phyloP scores from a whole-genome alignment of 2,888 invertebrate species.

The Galeruca laticollis region DNA sequence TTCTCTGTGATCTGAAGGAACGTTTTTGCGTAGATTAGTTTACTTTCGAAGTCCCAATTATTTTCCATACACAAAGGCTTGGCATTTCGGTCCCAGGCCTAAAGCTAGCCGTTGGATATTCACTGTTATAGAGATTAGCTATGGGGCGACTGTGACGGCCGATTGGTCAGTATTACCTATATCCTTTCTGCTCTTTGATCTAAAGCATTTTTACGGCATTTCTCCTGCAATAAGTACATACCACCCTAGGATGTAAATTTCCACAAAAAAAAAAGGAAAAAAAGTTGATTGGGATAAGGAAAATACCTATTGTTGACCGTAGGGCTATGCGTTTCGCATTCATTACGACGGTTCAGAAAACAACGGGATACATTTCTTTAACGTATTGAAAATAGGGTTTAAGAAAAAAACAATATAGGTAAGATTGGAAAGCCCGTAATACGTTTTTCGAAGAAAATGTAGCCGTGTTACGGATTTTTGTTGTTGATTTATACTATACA shows the following conservation, averaged over 20 bases:
- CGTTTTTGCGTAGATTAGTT: constrained; percentile 16
- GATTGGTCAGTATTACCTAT: constrained; percentile 14
- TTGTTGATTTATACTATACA: too few species aligned
- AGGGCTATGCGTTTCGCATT: not conserved
- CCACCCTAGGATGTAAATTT: not conserved
- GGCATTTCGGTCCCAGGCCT: constrained; percentile 19
- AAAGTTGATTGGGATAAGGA: constrained; percentile 1
- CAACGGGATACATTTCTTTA: not conserved
- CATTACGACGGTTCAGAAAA: not conserved
- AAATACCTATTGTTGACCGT: not conserved
- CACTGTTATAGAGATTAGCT: constrained; percentile 18
- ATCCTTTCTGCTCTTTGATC: constrained; percentile 20
- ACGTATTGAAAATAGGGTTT: too few species aligned
- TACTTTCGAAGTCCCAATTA: constrained; percentile 18
- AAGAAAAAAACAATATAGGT: too few species aligned
- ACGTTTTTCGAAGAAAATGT: too few species aligned
- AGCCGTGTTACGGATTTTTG: too few species aligned
- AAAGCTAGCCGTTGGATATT: constrained; percentile 18
- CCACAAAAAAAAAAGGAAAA: not conserved
- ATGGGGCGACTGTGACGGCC: constrained; percentile 3
- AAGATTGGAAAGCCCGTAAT: too few species aligned
- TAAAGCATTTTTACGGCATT: constrained; percentile 12
- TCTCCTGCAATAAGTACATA: not conserved
- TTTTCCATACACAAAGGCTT: constrained; percentile 22
- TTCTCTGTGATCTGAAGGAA: constrained; percentile 11